A percentile compares a stretch with the other conserved stretches of the same genome.
Evolutionary conservation across 2,113 vertebrate genomes (phyloP).

Genomic region (Orthonyx spaldingii): DNA sequence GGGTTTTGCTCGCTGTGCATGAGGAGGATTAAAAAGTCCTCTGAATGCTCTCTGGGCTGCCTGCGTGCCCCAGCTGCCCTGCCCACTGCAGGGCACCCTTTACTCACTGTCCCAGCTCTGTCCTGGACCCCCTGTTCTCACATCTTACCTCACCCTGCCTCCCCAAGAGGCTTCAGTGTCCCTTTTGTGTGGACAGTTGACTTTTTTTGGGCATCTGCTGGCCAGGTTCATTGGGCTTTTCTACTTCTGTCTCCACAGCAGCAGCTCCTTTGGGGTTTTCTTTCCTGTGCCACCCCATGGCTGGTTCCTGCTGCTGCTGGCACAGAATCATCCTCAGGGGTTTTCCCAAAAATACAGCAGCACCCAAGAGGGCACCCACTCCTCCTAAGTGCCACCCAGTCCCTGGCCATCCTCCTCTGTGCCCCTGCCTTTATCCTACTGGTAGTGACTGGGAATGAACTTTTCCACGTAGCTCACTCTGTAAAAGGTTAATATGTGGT

Average conservation of each 20-base stretch:
- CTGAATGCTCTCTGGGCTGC: fast-evolving
- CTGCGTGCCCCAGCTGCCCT: background rate
- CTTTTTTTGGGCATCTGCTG: background rate
- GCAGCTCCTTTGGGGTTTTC: background rate
- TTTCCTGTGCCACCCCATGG: background rate
- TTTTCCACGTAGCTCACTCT: background rate
- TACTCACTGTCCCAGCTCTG: background rate
- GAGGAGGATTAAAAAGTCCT: too few relatives aligned
- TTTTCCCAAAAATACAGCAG: background rate
- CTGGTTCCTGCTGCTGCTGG: fast-evolving
- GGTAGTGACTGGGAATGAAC: background rate
- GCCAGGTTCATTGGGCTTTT: too few relatives aligned
- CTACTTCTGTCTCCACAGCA: background rate
- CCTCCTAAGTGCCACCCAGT: background rate
- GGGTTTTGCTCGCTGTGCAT: background rate
- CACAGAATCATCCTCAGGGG: background rate
- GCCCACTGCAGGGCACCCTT: background rate
- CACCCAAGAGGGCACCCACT: background rate
- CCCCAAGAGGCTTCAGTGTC: fast-evolving
- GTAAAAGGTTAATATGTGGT: background rate
- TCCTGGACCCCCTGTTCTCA: fast-evolving
- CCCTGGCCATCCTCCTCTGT: background rate
- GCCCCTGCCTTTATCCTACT: background rate
- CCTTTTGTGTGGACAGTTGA: background rate
- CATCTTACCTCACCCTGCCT: fast-evolving